A percentile compares a stretch with the other conserved stretches of the same genome.
phyloP scores from a whole-genome alignment of 2,113 vertebrate species.

The Catharus fuscescens region DNA sequence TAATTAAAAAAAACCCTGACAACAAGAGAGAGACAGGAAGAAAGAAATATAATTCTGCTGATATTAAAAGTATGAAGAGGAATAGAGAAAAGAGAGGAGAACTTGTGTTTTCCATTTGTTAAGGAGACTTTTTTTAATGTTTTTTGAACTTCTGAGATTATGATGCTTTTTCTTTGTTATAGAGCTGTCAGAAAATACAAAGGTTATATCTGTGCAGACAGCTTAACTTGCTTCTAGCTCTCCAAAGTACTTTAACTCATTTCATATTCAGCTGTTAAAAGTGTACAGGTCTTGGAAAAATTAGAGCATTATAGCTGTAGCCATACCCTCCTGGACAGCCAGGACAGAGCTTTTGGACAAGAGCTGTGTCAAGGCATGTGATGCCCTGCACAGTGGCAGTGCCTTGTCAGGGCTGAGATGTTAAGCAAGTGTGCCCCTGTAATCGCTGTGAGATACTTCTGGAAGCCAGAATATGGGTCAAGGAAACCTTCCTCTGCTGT shows the following conservation, averaged over 20 bases:
- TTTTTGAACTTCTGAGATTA: constrained; percentile 28
- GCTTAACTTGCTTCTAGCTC: constrained; percentile 24
- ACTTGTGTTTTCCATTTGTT: neutral
- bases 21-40: neutral
- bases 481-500: neutral
- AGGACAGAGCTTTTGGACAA: neutral
- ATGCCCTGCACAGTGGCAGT: neutral
- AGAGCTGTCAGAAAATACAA: constrained; percentile 42
- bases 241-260: constrained; percentile 12
- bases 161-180: neutral
- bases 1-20: neutral
- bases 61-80: neutral
- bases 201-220: constrained; percentile 16
- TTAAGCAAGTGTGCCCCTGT: neutral
- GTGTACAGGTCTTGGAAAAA: neutral
- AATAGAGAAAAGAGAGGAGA: neutral
- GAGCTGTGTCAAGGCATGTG: neutral
- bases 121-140: neutral
- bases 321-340: neutral
- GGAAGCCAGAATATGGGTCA: neutral
- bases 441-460: neutral
- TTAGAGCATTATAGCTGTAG: neutral
- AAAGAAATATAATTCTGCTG: neutral
- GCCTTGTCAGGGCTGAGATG: neutral
- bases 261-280: constrained; percentile 12